phyloP scores from a whole-genome alignment of 1,140 invertebrate species.

The Anastrepha ludens region DNA sequence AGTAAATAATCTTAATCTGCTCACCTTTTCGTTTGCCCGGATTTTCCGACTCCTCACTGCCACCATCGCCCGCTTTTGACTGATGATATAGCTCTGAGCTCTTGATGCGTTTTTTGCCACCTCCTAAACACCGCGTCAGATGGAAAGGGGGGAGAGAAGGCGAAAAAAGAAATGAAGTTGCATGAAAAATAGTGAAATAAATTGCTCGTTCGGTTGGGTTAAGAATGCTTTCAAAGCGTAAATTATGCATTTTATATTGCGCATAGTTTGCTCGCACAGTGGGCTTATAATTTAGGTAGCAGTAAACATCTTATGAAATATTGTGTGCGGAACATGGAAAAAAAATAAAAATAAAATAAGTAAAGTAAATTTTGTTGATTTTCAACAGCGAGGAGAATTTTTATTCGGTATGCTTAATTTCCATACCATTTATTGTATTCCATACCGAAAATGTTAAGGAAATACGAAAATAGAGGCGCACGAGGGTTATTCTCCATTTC shows the following conservation, averaged over 20 bases:
- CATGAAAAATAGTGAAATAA: constrained; percentile 36
- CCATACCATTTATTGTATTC: too few species aligned
- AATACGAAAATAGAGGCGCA: too few species aligned
- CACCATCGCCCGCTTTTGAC: constrained; percentile 67
- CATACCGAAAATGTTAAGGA: too few species aligned
- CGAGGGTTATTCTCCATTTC: too few species aligned
- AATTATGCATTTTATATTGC: constrained; percentile 38
- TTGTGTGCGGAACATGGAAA: too few species aligned
- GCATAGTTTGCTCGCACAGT: not conserved
- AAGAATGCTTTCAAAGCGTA: constrained; percentile 43
- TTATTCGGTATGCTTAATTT: too few species aligned
- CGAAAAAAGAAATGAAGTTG: not conserved
- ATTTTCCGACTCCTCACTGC: constrained; percentile 70
- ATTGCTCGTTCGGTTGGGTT: constrained; percentile 47
- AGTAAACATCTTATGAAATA: too few species aligned
- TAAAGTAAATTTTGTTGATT: too few species aligned
- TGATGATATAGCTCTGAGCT: constrained; percentile 71
- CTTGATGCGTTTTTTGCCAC: constrained; percentile 73
- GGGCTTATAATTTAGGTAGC: not conserved
- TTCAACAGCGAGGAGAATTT: too few species aligned
- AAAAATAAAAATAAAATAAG: too few species aligned
- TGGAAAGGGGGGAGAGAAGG: constrained; percentile 35
- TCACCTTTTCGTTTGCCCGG: constrained; percentile 73
- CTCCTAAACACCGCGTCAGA: not conserved
- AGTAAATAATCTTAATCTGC: constrained; percentile 57